phyloP scores from a whole-genome alignment of 2,113 vertebrate species.

The Cololabis saira region DNA sequence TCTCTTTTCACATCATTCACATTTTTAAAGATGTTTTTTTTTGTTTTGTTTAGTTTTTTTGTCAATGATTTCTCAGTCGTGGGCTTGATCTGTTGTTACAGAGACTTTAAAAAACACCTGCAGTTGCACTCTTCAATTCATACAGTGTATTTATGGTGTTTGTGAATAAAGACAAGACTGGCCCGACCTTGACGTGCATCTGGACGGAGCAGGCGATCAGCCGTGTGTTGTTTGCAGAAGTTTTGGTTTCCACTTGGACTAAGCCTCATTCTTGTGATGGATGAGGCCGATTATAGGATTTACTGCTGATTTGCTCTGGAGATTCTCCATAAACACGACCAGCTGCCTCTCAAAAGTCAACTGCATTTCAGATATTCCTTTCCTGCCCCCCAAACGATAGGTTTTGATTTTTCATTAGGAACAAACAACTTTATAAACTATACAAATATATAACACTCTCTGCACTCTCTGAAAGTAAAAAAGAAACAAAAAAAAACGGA shows the following conservation, averaged over 20 bases:
- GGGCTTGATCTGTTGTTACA: slow-evolving; percentile 17
- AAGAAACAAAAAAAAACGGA: too few species aligned
- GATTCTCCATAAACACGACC: slow-evolving; percentile 27
- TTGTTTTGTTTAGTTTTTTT: background rate
- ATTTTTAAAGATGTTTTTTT: background rate
- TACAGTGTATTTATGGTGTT: slow-evolving; percentile 26
- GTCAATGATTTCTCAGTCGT: background rate
- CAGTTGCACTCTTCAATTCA: slow-evolving; percentile 24
- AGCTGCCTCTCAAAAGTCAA: slow-evolving; percentile 27
- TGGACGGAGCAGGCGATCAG: slow-evolving; percentile 16
- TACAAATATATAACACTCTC: background rate
- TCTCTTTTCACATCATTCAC: background rate
- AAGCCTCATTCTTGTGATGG: slow-evolving; percentile 53
- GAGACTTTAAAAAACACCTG: slow-evolving; percentile 14
- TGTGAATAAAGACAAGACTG: slow-evolving; percentile 21
- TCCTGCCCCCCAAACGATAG: background rate
- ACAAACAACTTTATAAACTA: too few species aligned
- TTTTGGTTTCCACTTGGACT: slow-evolving; percentile 44
- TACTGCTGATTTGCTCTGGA: slow-evolving; percentile 58
- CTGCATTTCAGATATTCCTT: background rate
- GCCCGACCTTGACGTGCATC: slow-evolving; percentile 10
- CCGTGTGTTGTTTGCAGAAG: slow-evolving; percentile 18
- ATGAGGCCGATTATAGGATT: slow-evolving; percentile 72
- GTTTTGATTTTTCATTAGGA: background rate
- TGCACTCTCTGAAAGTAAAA: background rate